Base-by-base conservation (phyloP, 2,797 vertebrate species). In the Notoglanidium macrostoma region DNA sequence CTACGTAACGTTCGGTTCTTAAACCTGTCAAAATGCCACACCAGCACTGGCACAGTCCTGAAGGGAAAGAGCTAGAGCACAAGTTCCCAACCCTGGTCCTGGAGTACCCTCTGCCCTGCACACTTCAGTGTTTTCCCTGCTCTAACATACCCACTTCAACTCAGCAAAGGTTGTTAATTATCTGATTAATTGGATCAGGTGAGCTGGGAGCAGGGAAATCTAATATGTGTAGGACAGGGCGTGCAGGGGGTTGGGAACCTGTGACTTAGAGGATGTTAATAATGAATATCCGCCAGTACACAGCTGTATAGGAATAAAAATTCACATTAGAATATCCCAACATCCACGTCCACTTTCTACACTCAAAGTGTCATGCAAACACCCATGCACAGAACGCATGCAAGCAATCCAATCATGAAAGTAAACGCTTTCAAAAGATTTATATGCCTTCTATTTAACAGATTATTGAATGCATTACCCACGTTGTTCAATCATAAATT, bases 401-500 rank as follows among this genome's bases (percentile, higher is more conserved):
- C 40, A 17, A 81, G 46, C 40, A 46, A n/a, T 81, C 21, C 19
- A 26, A 44, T 26, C 11, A 63, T 15, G 9, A 49, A 81, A 63
- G 14, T 19, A 61, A 80, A 61, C 3, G 49, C 26, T 65, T 29
- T n/a, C 21, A 17, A 65, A 81, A 61, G 23, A 14, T 46, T 81
- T 46, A 44, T 8, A 8, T 61, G 21, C 23, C 19, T 80, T n/a
- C 59, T 81, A 63, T n/a, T 63, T 65, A 82, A 46, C 11, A 17
- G 15, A 32, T 51, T 67, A 51, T 67, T 67, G 65, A 67, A 83
- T 67, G 61, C 61, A 83, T 83, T 83, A 67, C 21, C 26, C 44
- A 67, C 2, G 26, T 26, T 65, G 26, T 63, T 65, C 77, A 44
- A 63, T 67, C 61, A 83, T n/a, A 67, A 67, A 51, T 32, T 82